Conservation (phyloP, 2,797 vertebrate species). For the Acridotheres tristis region DNA sequence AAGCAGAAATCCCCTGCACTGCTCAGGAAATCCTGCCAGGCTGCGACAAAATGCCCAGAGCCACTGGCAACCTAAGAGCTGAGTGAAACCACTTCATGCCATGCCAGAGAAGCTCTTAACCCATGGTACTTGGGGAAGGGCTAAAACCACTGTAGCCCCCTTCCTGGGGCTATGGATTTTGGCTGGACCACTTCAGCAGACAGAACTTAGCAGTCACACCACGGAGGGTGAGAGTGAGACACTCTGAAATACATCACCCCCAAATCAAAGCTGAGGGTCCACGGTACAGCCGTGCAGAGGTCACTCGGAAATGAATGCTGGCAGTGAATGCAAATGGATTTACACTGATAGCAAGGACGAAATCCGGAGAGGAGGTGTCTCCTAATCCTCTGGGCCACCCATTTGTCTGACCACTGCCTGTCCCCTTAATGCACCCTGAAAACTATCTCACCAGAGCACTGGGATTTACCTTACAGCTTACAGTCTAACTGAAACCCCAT, state of each 20-base stretch:
- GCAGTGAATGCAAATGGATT: not conserved
- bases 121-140: not conserved
- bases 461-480: not conserved
- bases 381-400: not conserved
- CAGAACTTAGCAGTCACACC: not conserved
- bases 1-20: not conserved
- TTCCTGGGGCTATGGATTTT: not conserved
- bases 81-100: not conserved
- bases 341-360: not conserved
- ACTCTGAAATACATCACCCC: not conserved
- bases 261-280: not conserved
- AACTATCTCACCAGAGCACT: not conserved
- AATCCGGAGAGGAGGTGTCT: not conserved
- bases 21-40: not conserved
- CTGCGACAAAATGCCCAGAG: not conserved
- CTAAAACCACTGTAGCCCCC: not conserved
- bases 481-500: not conserved
- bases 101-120: not conserved
- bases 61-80: not conserved
- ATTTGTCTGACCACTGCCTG: not conserved
- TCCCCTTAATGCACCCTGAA: not conserved
- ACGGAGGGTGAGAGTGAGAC: not conserved
- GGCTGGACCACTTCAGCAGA: not conserved
- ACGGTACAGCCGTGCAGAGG: rapidly evolving
- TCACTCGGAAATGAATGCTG: not conserved